Conservation (phyloP, 2,113 vertebrate species). For the Sphaerodactylus townsendi region DNA sequence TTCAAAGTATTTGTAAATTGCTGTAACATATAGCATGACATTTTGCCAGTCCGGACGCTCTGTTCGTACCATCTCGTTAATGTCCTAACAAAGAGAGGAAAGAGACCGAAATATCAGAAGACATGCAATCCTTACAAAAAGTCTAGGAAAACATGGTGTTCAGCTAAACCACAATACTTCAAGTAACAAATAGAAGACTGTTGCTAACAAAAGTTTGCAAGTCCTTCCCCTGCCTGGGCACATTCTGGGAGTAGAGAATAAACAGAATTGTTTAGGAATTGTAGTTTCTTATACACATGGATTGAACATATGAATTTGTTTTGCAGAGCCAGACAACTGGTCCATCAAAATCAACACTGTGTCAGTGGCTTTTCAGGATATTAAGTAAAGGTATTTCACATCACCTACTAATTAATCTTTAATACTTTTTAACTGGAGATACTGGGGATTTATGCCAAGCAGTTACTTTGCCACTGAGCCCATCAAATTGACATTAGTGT, state of each 20-base stretch:
- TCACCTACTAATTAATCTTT: too few relatives aligned
- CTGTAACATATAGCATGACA: constrained; percentile 95
- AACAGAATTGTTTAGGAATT: background rate
- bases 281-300: background rate
- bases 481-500: too few relatives aligned
- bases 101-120: constrained; percentile 22
- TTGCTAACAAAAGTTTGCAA: background rate
- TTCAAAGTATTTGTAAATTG: constrained; percentile 99
- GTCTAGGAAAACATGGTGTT: background rate
- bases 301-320: too few relatives aligned
- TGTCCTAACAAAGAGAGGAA: constrained; percentile 79
- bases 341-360: too few relatives aligned
- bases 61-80: constrained; percentile 94
- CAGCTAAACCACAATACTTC: constrained; percentile 10
- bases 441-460: too few relatives aligned
- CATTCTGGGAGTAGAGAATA: background rate
- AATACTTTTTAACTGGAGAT: too few relatives aligned
- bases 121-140: background rate
- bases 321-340: too few relatives aligned
- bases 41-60: constrained; percentile 96
- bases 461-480: too few relatives aligned
- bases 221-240: background rate
- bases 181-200: background rate
- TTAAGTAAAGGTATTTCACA: too few relatives aligned
- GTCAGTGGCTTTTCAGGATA: too few relatives aligned